These are phyloP conservation scores for Tenthredo livida DNA, from an alignment of 2,888 invertebrate species.

Conservation along the genomic window DNA sequence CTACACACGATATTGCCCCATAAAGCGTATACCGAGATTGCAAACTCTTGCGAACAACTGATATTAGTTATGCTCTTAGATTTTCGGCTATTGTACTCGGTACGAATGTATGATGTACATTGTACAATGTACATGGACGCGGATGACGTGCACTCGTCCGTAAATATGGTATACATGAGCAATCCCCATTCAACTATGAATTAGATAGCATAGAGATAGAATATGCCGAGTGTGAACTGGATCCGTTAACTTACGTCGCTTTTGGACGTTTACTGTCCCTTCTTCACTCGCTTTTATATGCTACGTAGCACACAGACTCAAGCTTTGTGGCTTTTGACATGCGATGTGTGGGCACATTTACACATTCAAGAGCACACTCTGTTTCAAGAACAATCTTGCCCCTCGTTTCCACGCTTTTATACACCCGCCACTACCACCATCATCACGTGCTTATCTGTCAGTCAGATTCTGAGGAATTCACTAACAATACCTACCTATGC, in stretches of 20 bases:
- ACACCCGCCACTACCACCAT: neutral
- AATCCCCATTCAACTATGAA: neutral
- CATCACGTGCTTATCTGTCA: slow-evolving; percentile 1
- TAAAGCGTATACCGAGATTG: neutral
- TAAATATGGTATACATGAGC: neutral
- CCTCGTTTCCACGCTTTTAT: slow-evolving; percentile 10
- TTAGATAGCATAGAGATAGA: neutral
- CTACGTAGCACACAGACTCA: neutral
- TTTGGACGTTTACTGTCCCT: slow-evolving; percentile 2
- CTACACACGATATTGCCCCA: neutral
- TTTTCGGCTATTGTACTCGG: neutral
- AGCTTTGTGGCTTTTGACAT: slow-evolving; percentile 34
- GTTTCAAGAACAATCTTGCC: neutral
- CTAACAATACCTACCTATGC: neutral
- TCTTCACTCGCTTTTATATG: neutral
- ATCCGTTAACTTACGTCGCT: neutral
- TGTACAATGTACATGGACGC: neutral
- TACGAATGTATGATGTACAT: neutral
- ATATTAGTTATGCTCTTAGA: neutral
- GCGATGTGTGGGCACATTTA: slow-evolving; percentile 12
- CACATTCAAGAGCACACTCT: slow-evolving; percentile 26
- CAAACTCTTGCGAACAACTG: neutral
- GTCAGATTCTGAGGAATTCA: slow-evolving; percentile 2
- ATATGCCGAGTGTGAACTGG: neutral
- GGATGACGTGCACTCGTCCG: neutral